These are phyloP conservation scores for Motacilla alba DNA, from an alignment of 2,113 vertebrate genomes.

Conservation along the genomic window DNA sequence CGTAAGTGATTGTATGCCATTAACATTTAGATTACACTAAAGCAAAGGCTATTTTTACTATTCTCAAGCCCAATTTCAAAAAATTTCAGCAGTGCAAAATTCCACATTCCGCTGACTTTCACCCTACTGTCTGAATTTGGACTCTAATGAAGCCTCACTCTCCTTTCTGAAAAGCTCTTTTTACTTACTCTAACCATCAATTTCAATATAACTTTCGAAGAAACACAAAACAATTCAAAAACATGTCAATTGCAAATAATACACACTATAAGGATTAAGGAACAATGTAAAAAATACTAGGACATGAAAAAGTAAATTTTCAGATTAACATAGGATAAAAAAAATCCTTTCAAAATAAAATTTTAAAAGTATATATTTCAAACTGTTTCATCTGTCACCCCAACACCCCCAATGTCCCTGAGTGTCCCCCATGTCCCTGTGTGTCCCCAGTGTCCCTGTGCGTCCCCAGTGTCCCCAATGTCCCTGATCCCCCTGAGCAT, in stretches of 20 bases:
- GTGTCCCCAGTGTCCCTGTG: too few species aligned
- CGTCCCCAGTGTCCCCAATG: too few species aligned
- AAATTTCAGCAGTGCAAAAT: neutral
- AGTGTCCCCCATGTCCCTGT: too few species aligned
- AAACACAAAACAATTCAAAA: neutral
- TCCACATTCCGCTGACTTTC: neutral
- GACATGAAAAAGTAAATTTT: neutral
- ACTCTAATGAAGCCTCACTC: neutral
- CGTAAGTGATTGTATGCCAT: neutral
- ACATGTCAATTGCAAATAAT: neutral
- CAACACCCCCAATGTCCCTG: too few species aligned
- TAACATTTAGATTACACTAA: neutral
- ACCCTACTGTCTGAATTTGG: neutral
- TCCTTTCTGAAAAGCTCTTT: neutral
- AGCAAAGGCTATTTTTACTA: neutral
- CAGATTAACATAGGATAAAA: neutral
- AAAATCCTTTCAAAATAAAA: neutral
- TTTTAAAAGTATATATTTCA: neutral
- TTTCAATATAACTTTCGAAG: neutral
- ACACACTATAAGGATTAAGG: neutral
- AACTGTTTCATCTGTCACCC: neutral
- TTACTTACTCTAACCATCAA: neutral
- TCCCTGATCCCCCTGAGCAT: too few species aligned
- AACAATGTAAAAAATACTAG: accelerated
- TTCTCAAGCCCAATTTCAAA: neutral